Conservation (phyloP, 2,113 vertebrate species). For the Blennius ocellaris region DNA sequence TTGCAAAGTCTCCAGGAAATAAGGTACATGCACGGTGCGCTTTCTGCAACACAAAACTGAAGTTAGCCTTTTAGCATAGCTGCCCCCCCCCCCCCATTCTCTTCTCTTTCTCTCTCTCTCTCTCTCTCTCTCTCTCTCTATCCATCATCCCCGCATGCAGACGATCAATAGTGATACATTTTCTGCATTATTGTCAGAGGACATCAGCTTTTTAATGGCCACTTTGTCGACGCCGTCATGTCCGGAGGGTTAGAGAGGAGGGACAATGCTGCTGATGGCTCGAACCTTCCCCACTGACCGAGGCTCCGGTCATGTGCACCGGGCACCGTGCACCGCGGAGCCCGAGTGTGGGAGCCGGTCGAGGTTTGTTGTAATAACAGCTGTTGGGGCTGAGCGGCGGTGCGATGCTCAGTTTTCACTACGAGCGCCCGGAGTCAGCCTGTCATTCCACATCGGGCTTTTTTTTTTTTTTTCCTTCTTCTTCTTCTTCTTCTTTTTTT, state of each 20-base stretch:
- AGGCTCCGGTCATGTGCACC: constrained; percentile 60
- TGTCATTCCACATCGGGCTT: constrained; percentile 49
- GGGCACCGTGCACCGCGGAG: constrained; percentile 48
- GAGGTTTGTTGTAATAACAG: constrained; percentile 63
- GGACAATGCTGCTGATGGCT: neutral
- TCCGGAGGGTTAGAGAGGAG: constrained; percentile 14
- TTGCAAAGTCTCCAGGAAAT: constrained; percentile 67
- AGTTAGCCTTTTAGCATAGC: constrained; percentile 77
- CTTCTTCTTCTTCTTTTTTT: neutral
- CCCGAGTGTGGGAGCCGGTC: constrained; percentile 32
- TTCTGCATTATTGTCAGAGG: constrained; percentile 38
- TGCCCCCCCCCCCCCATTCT: constrained; percentile 14
- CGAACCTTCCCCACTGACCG: constrained; percentile 3
- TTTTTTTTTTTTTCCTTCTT: neutral
- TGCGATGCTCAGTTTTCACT: constrained; percentile 56
- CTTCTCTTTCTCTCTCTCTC: no score
- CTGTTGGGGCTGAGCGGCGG: constrained; percentile 60
- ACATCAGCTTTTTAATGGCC: constrained; percentile 48
- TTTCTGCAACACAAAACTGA: constrained; percentile 46
- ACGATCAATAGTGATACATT: constrained; percentile 5
- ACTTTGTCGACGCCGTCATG: constrained; percentile 53
- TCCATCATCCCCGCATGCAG: constrained; percentile 20
- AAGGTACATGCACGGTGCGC: constrained; percentile 71
- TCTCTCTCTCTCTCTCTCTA: no score
- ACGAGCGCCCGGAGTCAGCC: constrained; percentile 47